These are phyloP conservation scores for Trididemnum miniatum DNA, from an alignment of 23 tunicate species.

Conservation along the genomic window DNA sequence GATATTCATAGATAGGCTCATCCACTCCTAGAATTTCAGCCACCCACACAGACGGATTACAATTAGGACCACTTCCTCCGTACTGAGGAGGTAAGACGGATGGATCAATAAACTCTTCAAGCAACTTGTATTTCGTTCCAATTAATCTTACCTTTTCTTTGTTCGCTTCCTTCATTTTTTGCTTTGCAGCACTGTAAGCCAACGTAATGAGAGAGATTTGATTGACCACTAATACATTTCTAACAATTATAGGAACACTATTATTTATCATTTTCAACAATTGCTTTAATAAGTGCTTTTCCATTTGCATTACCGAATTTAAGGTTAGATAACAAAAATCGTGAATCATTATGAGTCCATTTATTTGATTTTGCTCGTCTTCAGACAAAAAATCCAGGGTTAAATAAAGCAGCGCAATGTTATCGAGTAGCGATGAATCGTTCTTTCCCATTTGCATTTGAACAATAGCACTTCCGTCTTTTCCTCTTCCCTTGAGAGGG, in stretches of 20 bases:
- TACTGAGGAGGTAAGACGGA: background rate
- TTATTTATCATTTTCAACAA: too few species aligned
- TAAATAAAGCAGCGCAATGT: background rate
- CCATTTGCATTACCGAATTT: too few species aligned
- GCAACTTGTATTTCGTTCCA: background rate
- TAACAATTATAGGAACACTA: too few species aligned
- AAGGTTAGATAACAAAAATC: background rate
- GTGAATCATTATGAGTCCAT: constrained; percentile 1
- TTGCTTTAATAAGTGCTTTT: too few species aligned
- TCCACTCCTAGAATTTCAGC: too few species aligned
- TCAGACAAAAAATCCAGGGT: background rate
- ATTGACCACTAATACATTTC: too few species aligned
- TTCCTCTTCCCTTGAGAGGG: constrained; percentile 5
- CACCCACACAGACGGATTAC: too few species aligned
- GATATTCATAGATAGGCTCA: too few species aligned
- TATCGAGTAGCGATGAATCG: background rate
- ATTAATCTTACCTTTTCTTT: background rate
- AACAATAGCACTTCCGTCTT: background rate
- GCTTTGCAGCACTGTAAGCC: too few species aligned
- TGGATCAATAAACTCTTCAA: background rate
- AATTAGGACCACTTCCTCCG: too few species aligned
- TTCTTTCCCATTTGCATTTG: background rate
- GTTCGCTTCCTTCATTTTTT: background rate
- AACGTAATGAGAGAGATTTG: too few species aligned
- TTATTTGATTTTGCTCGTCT: background rate